Evolutionary conservation across 2,797 vertebrate species (phyloP).

Genomic region (Falco naumanni): DNA sequence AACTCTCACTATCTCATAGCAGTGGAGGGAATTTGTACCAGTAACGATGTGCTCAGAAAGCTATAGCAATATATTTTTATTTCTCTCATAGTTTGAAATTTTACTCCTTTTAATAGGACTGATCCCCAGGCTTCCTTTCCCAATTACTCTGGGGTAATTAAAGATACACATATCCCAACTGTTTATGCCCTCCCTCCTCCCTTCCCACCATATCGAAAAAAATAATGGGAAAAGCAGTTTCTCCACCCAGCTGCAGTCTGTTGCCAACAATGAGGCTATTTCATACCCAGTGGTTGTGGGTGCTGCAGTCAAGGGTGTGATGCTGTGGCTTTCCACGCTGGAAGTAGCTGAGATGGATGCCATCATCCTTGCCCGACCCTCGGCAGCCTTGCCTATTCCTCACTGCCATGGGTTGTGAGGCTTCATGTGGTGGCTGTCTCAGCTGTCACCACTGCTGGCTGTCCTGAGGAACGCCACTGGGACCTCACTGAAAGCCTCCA

Average conservation of each 20-base stretch:
- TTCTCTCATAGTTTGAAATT: background rate
- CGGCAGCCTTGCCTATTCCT: accelerated
- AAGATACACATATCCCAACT: background rate
- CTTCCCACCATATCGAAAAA: background rate
- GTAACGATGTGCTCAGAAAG: background rate
- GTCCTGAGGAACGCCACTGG: background rate
- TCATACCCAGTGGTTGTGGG: background rate
- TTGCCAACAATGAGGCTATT: background rate
- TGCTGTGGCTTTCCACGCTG: background rate
- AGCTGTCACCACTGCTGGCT: background rate
- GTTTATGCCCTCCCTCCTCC: background rate
- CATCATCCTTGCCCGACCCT: accelerated
- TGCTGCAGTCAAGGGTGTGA: background rate
- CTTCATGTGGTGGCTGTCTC: accelerated
- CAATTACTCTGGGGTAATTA: background rate
- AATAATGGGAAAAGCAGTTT: background rate
- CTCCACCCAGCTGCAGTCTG: background rate
- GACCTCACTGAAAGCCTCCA: background rate
- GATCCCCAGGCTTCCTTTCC: background rate
- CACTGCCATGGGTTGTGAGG: background rate
- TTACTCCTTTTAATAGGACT: background rate
- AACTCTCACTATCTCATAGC: background rate
- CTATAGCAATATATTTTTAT: background rate
- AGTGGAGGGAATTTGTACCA: background rate
- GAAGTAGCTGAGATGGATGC: background rate